Base-by-base conservation (phyloP, 2,888 invertebrate genomes). In the Apeira syringaria region DNA sequence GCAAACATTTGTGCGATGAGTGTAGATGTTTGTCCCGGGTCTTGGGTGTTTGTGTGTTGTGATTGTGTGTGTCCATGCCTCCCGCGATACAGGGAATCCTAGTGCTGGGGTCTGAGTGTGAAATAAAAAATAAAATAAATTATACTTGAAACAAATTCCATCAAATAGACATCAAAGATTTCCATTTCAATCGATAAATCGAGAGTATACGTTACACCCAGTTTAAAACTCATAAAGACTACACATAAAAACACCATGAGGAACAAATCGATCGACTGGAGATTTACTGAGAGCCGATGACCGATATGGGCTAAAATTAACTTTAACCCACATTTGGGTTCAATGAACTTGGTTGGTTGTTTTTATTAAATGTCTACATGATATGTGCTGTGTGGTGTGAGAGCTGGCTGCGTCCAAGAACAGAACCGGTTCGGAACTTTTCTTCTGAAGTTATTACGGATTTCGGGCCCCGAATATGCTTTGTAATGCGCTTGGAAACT, bases 271-370 rank as follows among this genome's bases (percentile, higher is more conserved):
- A 49, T 36, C 29, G 35, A 42, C 52, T 7, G 3, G 43, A 47
- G 34, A 48, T 52, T 48, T 40, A 59, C 35, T 35, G 50, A 48
- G 35, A 47, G 54, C 35, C 50, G 39, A 47, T 46, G 50, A 56
- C 56, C 57, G 50, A 37, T 47, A 52, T 37, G 28, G 12, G 31
- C 61, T 67, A 66, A 53, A 59, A 56, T 56, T 68, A 65, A 55
- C 61, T 44, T 59, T 53, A 60, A 63, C 64, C 68, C 55, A 59
- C 64, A 34, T 24, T 9, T 13, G 20, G 43, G 60, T 61, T 63
- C 61, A 60, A 39, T 42, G 60, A 62, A 57, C 56, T 38, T 30
- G 46, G 32, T 49, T 45, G 48, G 33, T 48, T 27, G 18, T 47
- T 47, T 44, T 39, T 41, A 52, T 38, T 43, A 2, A 7, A 3